A percentile compares a stretch with the other conserved stretches of the same genome.
phyloP scores from a whole-genome alignment of 2,888 invertebrate genomes.

The Drosophila phalerata region DNA sequence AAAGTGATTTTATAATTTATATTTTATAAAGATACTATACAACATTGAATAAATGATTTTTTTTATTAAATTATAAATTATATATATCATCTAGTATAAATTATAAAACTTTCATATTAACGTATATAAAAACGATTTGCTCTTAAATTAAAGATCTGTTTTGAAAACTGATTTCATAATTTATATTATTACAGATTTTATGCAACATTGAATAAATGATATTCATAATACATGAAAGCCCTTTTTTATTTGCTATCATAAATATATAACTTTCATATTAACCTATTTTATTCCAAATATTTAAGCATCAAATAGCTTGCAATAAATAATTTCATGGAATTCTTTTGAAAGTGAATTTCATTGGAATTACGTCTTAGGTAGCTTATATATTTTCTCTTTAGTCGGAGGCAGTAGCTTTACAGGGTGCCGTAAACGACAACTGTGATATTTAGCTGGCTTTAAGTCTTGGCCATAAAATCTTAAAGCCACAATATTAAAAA shows the following conservation, averaged over 20 bases:
- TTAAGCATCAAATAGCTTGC: neutral
- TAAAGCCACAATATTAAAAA: neutral
- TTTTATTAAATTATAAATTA: no score
- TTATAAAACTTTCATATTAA: no score
- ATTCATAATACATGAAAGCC: no score
- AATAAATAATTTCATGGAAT: neutral
- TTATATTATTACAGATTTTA: no score
- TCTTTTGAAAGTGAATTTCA: neutral
- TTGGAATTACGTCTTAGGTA: neutral
- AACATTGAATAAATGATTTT: no score
- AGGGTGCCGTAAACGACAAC: neutral
- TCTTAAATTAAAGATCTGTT: no score
- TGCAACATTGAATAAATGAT: no score
- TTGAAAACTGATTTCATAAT: no score
- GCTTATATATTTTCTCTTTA: neutral
- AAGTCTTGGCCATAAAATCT: slow-evolving; percentile 7
- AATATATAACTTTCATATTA: neutral
- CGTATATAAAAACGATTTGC: no score
- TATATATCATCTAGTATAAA: no score
- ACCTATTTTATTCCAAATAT: neutral
- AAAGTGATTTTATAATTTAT: neutral
- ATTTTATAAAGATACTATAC: neutral
- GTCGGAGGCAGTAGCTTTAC: neutral
- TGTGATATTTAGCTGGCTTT: slow-evolving; percentile 9
- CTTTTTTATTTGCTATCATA: neutral